These are phyloP conservation scores for Dipodomys spectabilis DNA, from an alignment of 2,113 vertebrate species.

Conservation along the genomic window DNA sequence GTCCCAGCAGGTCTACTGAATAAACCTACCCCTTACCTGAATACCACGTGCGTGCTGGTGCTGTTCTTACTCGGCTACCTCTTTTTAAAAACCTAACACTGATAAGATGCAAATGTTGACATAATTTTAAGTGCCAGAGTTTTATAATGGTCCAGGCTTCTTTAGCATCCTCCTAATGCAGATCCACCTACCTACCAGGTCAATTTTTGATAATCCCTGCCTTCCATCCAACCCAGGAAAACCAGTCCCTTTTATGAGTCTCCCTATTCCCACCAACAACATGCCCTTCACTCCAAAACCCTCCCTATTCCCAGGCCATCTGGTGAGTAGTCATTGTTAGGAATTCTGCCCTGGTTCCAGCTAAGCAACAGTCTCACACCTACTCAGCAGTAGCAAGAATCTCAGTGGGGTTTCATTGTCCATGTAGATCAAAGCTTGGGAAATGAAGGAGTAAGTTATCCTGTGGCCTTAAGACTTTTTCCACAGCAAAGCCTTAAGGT, in stretches of 20 bases:
- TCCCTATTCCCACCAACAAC: background rate
- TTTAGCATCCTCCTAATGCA: background rate
- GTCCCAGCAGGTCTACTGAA: no score
- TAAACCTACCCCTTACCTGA: no score
- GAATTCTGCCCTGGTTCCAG: slow-evolving; percentile 28
- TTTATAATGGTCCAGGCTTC: background rate
- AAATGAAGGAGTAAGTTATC: slow-evolving; percentile 46
- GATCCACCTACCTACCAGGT: background rate
- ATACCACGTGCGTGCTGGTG: no score
- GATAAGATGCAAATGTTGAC: slow-evolving; percentile 43
- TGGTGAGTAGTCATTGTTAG: background rate
- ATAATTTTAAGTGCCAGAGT: background rate
- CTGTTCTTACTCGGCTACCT: no score
- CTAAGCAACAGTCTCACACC: slow-evolving; percentile 17
- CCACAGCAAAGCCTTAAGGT: background rate
- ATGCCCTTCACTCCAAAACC: background rate
- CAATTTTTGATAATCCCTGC: background rate
- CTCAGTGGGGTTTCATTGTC: background rate
- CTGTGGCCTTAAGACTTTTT: background rate
- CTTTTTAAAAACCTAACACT: no score
- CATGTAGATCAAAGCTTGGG: background rate
- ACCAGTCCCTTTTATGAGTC: slow-evolving; percentile 36
- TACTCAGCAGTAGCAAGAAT: slow-evolving; percentile 11
- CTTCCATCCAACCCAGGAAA: slow-evolving; percentile 39
- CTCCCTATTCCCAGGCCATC: background rate